These are phyloP conservation scores for Agrypnus murinus DNA, from an alignment of 2,888 invertebrate species.

Conservation along the genomic window DNA sequence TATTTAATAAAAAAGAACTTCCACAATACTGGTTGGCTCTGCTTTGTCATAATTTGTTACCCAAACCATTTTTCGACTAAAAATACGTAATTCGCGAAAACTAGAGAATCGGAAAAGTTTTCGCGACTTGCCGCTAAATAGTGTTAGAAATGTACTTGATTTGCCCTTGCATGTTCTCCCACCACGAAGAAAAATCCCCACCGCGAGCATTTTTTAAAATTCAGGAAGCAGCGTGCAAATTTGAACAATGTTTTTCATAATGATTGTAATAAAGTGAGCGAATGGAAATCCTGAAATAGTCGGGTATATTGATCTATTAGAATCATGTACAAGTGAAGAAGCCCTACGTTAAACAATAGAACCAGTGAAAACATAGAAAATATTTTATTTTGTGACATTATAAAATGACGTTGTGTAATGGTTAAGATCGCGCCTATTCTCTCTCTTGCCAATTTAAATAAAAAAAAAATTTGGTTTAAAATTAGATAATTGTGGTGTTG, in stretches of 20 bases:
- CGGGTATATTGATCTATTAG: conserved; percentile 14
- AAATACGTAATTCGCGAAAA: conserved; percentile 49
- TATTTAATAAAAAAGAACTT: conserved; percentile 26
- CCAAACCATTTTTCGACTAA: conserved; percentile 71
- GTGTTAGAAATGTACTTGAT: conserved; percentile 52
- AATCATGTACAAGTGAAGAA: conserved; percentile 1
- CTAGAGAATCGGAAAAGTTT: conserved; percentile 28
- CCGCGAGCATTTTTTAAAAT: conserved; percentile 66
- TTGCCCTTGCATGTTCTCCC: conserved; percentile 54
- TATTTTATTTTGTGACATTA: conserved; percentile 3
- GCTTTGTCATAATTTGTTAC: conserved; percentile 69
- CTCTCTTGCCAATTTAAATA: conserved; percentile 19
- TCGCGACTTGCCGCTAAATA: conserved; percentile 27
- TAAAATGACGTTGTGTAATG: not conserved
- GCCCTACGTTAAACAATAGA: not conserved
- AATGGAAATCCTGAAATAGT: not conserved
- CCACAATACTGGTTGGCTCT: conserved; percentile 39
- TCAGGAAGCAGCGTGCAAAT: conserved; percentile 66
- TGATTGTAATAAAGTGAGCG: not conserved
- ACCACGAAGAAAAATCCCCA: conserved; percentile 45
- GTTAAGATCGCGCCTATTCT: not conserved
- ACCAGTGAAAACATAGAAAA: not conserved
- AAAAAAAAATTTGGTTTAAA: conserved; percentile 15
- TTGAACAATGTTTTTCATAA: conserved; percentile 1
- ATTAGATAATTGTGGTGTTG: conserved; percentile 24